phyloP scores from a whole-genome alignment of 2,797 vertebrate genomes.

The Petrocephalus sullivani region DNA sequence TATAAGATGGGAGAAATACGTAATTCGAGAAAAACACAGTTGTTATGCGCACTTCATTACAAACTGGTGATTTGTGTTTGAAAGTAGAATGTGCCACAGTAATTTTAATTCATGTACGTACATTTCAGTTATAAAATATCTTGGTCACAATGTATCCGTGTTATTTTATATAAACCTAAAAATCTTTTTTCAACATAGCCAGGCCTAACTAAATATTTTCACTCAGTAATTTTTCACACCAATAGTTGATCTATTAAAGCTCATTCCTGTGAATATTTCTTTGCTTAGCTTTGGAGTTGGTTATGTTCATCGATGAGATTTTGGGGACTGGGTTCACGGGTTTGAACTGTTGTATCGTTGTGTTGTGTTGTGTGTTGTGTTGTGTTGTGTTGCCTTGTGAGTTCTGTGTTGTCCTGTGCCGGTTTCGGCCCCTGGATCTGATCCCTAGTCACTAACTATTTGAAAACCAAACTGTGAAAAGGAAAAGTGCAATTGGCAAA shows the following conservation, averaged over 20 bases:
- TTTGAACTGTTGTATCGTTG: neutral
- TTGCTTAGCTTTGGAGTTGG: neutral
- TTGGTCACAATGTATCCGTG: neutral
- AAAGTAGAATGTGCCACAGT: neutral
- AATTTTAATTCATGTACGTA: neutral
- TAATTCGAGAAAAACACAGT: constrained; percentile 57
- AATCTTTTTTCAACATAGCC: neutral
- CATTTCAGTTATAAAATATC: neutral
- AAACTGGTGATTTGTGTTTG: neutral
- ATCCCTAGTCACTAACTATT: neutral
- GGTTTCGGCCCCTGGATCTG: neutral
- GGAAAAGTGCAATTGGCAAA: neutral
- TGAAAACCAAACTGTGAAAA: neutral
- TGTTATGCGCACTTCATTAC: neutral
- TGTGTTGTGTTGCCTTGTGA: neutral
- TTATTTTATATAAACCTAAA: neutral
- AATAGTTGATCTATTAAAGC: neutral
- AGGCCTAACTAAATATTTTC: neutral
- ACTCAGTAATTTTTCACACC: neutral
- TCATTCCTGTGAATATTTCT: no score
- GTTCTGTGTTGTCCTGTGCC: neutral
- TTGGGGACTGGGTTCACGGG: neutral
- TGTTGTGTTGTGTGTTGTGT: no score
- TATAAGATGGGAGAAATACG: neutral
- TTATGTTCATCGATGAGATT: neutral